phyloP scores from a whole-genome alignment of 1,140 invertebrate genomes.

The Aporrectodea caliginosa region DNA sequence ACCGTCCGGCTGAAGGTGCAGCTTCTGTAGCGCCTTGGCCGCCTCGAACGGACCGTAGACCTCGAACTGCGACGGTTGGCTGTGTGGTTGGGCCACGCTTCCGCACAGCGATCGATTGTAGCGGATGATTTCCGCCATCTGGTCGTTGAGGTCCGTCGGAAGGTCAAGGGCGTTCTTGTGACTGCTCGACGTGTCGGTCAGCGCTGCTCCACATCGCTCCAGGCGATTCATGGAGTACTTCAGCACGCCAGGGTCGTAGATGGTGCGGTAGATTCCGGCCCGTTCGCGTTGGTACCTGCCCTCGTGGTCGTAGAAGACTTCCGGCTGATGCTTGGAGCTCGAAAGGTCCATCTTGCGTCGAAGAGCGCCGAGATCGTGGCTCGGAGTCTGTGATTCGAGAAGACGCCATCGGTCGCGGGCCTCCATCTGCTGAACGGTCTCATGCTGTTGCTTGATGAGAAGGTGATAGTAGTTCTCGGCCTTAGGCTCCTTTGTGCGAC shows the following conservation, averaged over 20 bases:
- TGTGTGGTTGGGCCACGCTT: neutral
- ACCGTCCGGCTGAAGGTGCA: constrained; percentile 37
- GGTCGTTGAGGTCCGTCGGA: constrained; percentile 40
- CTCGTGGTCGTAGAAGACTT: constrained; percentile 49
- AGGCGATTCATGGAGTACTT: constrained; percentile 38
- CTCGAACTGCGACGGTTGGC: constrained; percentile 18
- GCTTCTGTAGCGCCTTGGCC: constrained; percentile 20
- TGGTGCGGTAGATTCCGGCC: constrained; percentile 51
- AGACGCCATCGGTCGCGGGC: constrained; percentile 45
- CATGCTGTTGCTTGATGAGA: constrained; percentile 23
- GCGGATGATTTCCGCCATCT: constrained; percentile 40
- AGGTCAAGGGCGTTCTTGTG: constrained; percentile 42
- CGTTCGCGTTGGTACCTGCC: constrained; percentile 49
- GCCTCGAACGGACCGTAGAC: constrained; percentile 20
- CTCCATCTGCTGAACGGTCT: constrained; percentile 44
- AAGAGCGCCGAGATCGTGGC: constrained; percentile 42
- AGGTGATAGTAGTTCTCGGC: neutral
- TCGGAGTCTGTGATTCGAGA: constrained; percentile 34
- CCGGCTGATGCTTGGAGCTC: constrained; percentile 40
- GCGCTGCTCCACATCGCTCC: constrained; percentile 37
- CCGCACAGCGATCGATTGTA: neutral
- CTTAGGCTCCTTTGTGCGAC: too few relatives aligned
- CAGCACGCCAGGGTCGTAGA: constrained; percentile 46
- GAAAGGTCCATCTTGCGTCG: constrained; percentile 41
- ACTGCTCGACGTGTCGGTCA: constrained; percentile 45